Conservation (phyloP, 2,113 vertebrate genomes). For the Lanius ludovicianus region DNA sequence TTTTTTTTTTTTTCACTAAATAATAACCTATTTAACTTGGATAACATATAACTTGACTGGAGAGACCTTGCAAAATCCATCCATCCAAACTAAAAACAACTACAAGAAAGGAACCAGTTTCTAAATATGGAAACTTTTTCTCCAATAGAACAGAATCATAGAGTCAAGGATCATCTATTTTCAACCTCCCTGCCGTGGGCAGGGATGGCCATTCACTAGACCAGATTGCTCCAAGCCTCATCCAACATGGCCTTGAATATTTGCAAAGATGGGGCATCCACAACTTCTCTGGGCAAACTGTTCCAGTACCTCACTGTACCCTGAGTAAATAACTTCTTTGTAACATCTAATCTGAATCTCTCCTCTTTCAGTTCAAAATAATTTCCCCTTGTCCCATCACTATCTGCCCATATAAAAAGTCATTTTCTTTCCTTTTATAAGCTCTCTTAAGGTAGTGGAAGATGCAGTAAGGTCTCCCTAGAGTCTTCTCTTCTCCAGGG, state of each 20-base stretch:
- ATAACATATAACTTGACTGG: not conserved
- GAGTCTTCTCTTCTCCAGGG: not conserved
- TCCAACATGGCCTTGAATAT: not conserved
- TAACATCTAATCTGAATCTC: not conserved
- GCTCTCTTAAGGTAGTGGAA: not conserved
- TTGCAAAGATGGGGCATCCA: not conserved
- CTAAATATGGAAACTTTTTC: not conserved
- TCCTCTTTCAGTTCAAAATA: not conserved
- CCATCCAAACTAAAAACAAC: not conserved
- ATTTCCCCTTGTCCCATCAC: not conserved
- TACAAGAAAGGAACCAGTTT: not conserved
- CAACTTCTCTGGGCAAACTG: not conserved
- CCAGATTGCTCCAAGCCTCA: not conserved
- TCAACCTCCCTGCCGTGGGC: not conserved
- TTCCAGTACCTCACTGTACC: not conserved
- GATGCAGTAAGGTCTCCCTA: not conserved
- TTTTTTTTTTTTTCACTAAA: no score
- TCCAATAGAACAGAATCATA: not conserved
- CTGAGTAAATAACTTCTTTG: not conserved
- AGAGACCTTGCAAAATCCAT: not conserved
- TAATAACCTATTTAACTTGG: not conserved
- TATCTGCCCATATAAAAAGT: not conserved
- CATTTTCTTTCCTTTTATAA: not conserved
- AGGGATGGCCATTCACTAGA: not conserved
- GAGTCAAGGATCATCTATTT: not conserved